Evolutionary conservation across 2,888 invertebrate species (phyloP).

Genomic region (Torymus auratus): DNA sequence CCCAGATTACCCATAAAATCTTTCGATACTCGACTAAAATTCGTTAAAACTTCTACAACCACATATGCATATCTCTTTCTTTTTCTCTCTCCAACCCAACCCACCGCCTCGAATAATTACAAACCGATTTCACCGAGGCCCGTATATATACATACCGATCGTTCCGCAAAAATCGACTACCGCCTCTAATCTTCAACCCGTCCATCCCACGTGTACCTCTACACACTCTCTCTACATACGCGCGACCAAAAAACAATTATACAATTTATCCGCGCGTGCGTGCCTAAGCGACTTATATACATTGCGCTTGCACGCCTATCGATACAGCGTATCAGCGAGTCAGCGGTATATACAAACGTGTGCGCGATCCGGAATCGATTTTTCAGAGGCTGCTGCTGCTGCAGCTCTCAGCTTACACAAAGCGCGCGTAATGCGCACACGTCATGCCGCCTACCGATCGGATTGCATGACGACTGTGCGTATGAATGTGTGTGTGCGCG

Average conservation of each 20-base stretch:
- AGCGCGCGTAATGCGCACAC: constrained; percentile 11
- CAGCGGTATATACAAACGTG: too few relatives aligned
- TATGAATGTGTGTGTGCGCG: background rate
- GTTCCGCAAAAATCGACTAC: background rate
- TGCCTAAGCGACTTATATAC: background rate
- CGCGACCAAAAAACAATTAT: constrained; percentile 15
- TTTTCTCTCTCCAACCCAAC: background rate
- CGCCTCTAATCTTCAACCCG: constrained; percentile 6
- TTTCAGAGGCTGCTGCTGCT: background rate
- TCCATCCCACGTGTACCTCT: too few relatives aligned
- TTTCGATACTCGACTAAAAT: too few relatives aligned
- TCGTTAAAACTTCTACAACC: too few relatives aligned
- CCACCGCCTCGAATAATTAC: constrained; percentile 43
- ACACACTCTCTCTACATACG: background rate
- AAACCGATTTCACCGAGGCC: constrained; percentile 5
- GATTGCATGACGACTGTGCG: background rate
- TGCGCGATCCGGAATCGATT: constrained; percentile 20
- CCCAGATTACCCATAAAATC: too few relatives aligned
- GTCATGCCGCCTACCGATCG: constrained; percentile 26
- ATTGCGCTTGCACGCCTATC: too few relatives aligned
- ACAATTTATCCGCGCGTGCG: background rate
- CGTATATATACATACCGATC: background rate
- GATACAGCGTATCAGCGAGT: too few relatives aligned
- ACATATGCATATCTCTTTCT: background rate
- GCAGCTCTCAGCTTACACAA: constrained; percentile 10